Percentiles rank a stretch among this genome's conserved stretches.
These are phyloP conservation scores for Brachynemurus nebulosus DNA, from an alignment of 2,888 invertebrate species.

Conservation along the genomic window DNA sequence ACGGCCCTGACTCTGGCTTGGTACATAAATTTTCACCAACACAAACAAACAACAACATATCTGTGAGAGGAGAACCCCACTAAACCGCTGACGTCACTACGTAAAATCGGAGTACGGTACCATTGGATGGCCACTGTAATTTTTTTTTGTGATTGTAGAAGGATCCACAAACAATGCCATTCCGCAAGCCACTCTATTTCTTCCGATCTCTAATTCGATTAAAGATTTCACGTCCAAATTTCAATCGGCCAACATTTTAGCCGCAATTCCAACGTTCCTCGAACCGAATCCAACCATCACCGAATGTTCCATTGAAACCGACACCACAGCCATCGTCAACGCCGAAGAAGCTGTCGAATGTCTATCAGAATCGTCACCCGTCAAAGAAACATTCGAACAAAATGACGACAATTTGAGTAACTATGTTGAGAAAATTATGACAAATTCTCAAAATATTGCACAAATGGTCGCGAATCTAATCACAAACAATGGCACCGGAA, in stretches of 20 bases:
- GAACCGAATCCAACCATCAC: slow-evolving; percentile 19
- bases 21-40: no score
- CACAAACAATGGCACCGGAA: not conserved
- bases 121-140: no score
- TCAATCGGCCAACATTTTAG: slow-evolving; percentile 26
- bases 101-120: no score
- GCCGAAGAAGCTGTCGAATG: slow-evolving; percentile 68
- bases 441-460: slow-evolving; percentile 4
- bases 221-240: slow-evolving; percentile 28
- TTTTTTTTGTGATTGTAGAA: slow-evolving; percentile 14
- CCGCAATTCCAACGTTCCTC: slow-evolving; percentile 24
- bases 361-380: no score
- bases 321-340: slow-evolving; percentile 35
- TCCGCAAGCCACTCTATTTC: slow-evolving; percentile 12
- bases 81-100: no score
- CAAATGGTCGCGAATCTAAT: not conserved
- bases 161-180: slow-evolving; percentile 7
- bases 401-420: not conserved
- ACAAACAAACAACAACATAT: no score
- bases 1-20: no score
- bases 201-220: slow-evolving; percentile 23
- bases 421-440: not conserved
- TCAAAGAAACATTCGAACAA: slow-evolving; percentile 35
- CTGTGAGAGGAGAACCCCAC: no score
- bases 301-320: slow-evolving; percentile 28